Base-by-base conservation (phyloP, 2,113 vertebrate species). In the Catharus bicknelli region DNA sequence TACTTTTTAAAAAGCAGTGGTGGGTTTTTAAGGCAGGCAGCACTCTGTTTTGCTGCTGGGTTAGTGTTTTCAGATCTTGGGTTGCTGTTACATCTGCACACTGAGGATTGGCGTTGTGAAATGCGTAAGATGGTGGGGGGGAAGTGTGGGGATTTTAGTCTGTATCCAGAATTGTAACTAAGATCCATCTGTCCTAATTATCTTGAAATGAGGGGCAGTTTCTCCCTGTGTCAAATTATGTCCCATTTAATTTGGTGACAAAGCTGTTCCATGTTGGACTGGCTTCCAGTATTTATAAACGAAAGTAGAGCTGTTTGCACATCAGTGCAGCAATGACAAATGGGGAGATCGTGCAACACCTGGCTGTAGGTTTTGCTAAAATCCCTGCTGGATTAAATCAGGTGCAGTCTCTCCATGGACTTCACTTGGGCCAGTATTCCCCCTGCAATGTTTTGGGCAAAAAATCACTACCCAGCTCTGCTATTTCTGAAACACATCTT, bases 181-280 rank as follows among this genome's bases (percentile, higher is more conserved):
- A 83, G 36, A 79, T 38, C 69, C 53, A 47, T 83, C 67, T 86
- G 59, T 96, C 57, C 68, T 90, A 67, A 88, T 84, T 86, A 42
- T 50, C 32, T 57, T 81, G 50, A 90, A 90, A 90, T 81, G 62
- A 76, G 55, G 19, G 29, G 27, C 1, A 3, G 11, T 47, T 78
- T 90, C 61, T 77, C 82, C 61, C 83, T 32, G 1, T 75, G 68
- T 55, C 9, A 5, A 67, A 43, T 77, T 77, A 67, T 86, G n/a
- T 82, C 61, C 32, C 14, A n/a, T 79, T 88, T 68, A 78, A 82
- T 88, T 88, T 50, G 64, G 69, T 9, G 7, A 40, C 34, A 79
- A 78, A 93, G 23, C 81, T 88, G 73, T 73, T 81, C 61, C 9
- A 5, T 63, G 36, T 81, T 93, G 73, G 76, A 61, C 57, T 75